These are phyloP conservation scores for Dugesia japonica DNA, from an alignment of 2,888 invertebrate species.

Conservation along the genomic window DNA sequence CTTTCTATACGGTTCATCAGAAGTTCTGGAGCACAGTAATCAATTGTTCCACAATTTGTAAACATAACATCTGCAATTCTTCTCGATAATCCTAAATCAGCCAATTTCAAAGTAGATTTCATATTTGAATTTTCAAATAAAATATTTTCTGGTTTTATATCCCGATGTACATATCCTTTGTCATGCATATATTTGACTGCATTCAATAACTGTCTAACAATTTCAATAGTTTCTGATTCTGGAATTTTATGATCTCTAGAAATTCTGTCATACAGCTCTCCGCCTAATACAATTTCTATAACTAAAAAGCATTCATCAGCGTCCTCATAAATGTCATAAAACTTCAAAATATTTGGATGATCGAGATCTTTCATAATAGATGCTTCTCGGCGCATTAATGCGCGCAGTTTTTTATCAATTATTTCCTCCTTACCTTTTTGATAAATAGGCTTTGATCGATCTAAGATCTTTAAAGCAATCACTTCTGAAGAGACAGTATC, in stretches of 20 bases:
- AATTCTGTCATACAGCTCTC: constrained; percentile 30
- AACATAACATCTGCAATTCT: constrained; percentile 20
- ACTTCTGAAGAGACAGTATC: neutral
- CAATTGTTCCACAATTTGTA: constrained; percentile 31
- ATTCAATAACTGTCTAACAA: constrained; percentile 25
- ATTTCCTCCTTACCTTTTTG: neutral
- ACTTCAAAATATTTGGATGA: constrained; percentile 32
- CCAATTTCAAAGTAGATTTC: constrained; percentile 25
- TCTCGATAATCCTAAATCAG: constrained; percentile 29
- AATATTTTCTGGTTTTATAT: constrained; percentile 33
- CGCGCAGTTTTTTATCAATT: constrained; percentile 21
- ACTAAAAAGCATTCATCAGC: constrained; percentile 21
- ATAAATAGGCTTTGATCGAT: constrained; percentile 10
- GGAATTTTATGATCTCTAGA: constrained; percentile 20
- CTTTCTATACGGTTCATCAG: constrained; percentile 12
- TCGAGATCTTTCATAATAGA: constrained; percentile 23
- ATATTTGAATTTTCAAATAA: constrained; percentile 21
- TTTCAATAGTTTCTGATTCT: constrained; percentile 14
- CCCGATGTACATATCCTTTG: constrained; percentile 28
- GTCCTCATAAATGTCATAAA: constrained; percentile 27
- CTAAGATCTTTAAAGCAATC: constrained; percentile 25
- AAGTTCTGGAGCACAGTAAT: constrained; percentile 32
- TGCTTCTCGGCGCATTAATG: constrained; percentile 25
- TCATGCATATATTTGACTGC: constrained; percentile 30
- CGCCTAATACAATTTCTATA: constrained; percentile 23